A percentile compares a stretch with the other conserved stretches of the same genome.
Evolutionary conservation across 2,888 invertebrate genomes (phyloP).

Genomic region (Drosophila borealis): DNA sequence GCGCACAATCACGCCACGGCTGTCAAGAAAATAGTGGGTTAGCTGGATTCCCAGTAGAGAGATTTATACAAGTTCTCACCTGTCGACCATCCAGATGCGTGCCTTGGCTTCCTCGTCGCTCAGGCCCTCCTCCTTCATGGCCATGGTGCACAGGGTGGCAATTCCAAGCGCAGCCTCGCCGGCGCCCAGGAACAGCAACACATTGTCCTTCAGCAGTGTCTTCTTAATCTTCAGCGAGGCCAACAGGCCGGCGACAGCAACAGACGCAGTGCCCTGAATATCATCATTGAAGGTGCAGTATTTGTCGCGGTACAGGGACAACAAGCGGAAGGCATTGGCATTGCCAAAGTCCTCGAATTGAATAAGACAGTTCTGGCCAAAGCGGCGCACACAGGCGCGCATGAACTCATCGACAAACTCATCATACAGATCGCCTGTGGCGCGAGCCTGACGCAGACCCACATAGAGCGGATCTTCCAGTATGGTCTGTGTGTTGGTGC

Average conservation of each 20-base stretch:
- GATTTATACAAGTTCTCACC: slow-evolving; percentile 30
- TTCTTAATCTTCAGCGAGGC: slow-evolving; percentile 94
- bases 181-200: slow-evolving; percentile 97
- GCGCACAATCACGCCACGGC: slow-evolving; percentile 96
- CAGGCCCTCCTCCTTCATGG: slow-evolving; percentile 95
- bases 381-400: slow-evolving; percentile 93
- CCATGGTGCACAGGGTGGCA: slow-evolving; percentile 95
- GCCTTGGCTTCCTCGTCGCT: slow-evolving; percentile 90
- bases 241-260: slow-evolving; percentile 96
- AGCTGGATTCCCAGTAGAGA: not conserved
- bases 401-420: slow-evolving; percentile 99
- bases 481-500: slow-evolving; percentile 94
- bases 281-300: slow-evolving; percentile 99
- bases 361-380: slow-evolving; percentile 93
- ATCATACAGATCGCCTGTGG: slow-evolving; percentile 94
- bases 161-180: slow-evolving; percentile 99
- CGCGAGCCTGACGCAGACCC: slow-evolving; percentile 94
- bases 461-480: slow-evolving; percentile 98
- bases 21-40: slow-evolving; percentile 78
- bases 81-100: slow-evolving; percentile 97
- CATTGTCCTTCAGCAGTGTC: slow-evolving; percentile 92
- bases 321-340: slow-evolving; percentile 96
- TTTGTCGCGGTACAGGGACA: slow-evolving; percentile 94
- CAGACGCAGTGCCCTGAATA: slow-evolving; percentile 98
- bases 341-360: slow-evolving; percentile 99